A percentile compares a stretch with the other conserved stretches of the same genome.
phyloP scores from a whole-genome alignment of 2,888 invertebrate genomes.

The Ennomos quercinarius region DNA sequence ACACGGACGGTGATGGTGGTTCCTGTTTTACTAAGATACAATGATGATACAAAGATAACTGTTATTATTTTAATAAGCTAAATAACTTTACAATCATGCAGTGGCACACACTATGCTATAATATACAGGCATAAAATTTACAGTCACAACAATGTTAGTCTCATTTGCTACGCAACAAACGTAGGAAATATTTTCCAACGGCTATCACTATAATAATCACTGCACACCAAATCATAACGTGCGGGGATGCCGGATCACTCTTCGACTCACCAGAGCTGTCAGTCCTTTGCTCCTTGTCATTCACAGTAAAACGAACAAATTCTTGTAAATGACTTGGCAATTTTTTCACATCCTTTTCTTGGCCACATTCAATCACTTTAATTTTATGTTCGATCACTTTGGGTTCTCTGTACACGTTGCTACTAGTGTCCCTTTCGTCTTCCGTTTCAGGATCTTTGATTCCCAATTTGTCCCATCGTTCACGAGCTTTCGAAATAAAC shows the following conservation, averaged over 20 bases:
- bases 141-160: constrained; percentile 54
- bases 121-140: constrained; percentile 41
- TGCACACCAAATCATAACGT: constrained; percentile 81
- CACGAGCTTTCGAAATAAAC: constrained; percentile 91
- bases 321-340: constrained; percentile 92
- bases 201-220: constrained; percentile 78
- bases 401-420: constrained; percentile 69
- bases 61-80: constrained; percentile 24
- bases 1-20: constrained; percentile 33
- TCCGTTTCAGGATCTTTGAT: constrained; percentile 89
- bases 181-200: constrained; percentile 71
- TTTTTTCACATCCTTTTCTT: constrained; percentile 86
- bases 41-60: constrained; percentile 17
- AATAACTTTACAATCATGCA: constrained; percentile 61
- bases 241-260: constrained; percentile 71
- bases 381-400: constrained; percentile 80
- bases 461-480: constrained; percentile 89
- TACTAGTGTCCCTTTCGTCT: constrained; percentile 78
- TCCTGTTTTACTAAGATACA: constrained; percentile 27
- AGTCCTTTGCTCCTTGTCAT: constrained; percentile 83
- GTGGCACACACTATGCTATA: constrained; percentile 52
- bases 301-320: constrained; percentile 88
- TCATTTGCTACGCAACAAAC: constrained; percentile 69
- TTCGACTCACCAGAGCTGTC: constrained; percentile 79
- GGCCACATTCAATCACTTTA: constrained; percentile 88